Base-by-base conservation (phyloP, 2,113 vertebrate genomes). In the Chlamydotis undulata region DNA sequence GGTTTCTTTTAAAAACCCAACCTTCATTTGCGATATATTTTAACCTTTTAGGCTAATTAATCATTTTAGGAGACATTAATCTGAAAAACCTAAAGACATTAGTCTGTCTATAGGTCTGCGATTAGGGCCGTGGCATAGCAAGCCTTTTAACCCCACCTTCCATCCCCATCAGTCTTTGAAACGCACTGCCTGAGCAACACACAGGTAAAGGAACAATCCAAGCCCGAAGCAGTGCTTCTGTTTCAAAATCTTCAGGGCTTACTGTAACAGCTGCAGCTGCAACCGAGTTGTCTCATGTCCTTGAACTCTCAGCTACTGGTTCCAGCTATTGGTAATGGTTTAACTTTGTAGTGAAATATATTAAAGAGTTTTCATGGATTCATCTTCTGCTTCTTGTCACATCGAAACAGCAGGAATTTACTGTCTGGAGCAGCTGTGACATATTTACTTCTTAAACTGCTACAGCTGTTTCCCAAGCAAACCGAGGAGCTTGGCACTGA, bases 391-490 rank as follows among this genome's bases (percentile, higher is more conserved):
- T 96, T 94, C 91, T 95, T 91, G 81, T 95, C 93, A 85, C 65
- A 60, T 68, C 9, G 21, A 90, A 95, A 79, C 56, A 87, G 60
- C 37, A 77, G 68, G 91, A 96, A 94, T 94, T 92, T 89, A 63
- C 83, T 94, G 60, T 89, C 89, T 93, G 77, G 37, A 94, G 91
- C 91, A 95, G 91, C 83, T 96, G 94, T 75, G 89, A 84, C 80
- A 84, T 92, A 96, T 83, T 96, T 91, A 83, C 69, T 95, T 81
- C 73, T 97, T 94, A 84, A 96, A 89, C 65, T 68, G 73, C 93
- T 96, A 91, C 95, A 96, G 95, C 96, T 97, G 96, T 94, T 96
- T 97, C 91, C 69, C 57, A 78, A 64, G 73, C 65, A 79, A 84
- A 89, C 60, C 22, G 49, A 93, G 80, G 87, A 95, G 80, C 80